These are phyloP conservation scores for Dufourea novaeangliae DNA, from an alignment of 1,140 invertebrate species.

Conservation along the genomic window DNA sequence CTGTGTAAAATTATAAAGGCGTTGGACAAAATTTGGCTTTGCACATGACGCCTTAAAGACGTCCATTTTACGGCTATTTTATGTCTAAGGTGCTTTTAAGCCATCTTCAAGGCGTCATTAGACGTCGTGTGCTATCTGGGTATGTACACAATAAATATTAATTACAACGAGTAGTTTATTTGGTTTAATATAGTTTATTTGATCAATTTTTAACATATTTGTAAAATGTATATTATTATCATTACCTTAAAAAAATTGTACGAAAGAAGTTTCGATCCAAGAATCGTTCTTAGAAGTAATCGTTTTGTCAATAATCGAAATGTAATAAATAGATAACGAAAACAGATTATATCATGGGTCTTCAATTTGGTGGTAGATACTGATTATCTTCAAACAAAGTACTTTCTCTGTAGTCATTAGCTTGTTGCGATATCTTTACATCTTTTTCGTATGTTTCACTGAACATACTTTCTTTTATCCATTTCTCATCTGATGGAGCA, in stretches of 20 bases:
- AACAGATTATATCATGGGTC: background rate
- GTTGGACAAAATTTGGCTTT: no score
- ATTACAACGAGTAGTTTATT: no score
- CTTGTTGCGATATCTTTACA: no score
- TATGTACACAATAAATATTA: no score
- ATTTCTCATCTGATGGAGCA: constrained; percentile 73
- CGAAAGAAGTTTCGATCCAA: background rate
- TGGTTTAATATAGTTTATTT: background rate
- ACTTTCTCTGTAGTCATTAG: constrained; percentile 74
- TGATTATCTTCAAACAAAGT: constrained; percentile 71
- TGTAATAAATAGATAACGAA: constrained; percentile 11
- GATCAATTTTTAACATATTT: background rate
- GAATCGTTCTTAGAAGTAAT: background rate
- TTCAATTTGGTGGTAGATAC: constrained; percentile 76
- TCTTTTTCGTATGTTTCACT: background rate
- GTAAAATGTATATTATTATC: background rate
- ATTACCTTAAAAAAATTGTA: background rate
- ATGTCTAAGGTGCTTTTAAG: no score
- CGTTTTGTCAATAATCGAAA: constrained; percentile 4
- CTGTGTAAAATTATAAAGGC: no score
- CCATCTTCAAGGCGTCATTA: no score
- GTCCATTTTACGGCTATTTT: no score
- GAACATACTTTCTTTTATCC: constrained; percentile 67
- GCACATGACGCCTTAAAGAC: no score
- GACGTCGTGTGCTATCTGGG: no score